A percentile compares a stretch with the other conserved stretches of the same genome.
phyloP scores from a whole-genome alignment of 1,140 invertebrate genomes.

The Drosophila gunungcola region DNA sequence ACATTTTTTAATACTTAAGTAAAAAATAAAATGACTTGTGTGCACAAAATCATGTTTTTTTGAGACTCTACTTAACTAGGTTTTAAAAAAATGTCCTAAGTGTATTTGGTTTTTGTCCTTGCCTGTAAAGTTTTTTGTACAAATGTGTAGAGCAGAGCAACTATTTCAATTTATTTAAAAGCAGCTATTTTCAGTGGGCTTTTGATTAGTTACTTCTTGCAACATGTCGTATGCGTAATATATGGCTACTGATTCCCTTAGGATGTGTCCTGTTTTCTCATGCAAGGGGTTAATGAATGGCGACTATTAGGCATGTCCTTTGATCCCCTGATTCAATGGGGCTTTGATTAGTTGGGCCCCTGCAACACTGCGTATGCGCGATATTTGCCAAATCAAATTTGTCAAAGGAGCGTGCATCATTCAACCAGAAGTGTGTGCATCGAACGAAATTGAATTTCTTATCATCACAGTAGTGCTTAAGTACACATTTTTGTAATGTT shows the following conservation, averaged over 20 bases:
- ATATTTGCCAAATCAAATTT: constrained; percentile 49
- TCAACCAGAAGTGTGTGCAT: constrained; percentile 29
- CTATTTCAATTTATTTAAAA: too few species aligned
- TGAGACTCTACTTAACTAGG: too few species aligned
- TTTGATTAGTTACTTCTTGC: constrained; percentile 4
- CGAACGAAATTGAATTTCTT: constrained; percentile 72
- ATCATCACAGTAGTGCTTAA: constrained; percentile 43
- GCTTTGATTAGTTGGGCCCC: constrained; percentile 5
- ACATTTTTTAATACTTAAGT: too few species aligned
- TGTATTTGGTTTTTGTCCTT: background rate
- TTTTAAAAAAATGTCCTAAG: background rate
- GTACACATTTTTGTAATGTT: constrained; percentile 20
- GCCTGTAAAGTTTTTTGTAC: too few species aligned
- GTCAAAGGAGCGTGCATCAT: constrained; percentile 39
- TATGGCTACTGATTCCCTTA: background rate
- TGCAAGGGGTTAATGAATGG: constrained; percentile 14
- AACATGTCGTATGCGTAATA: background rate
- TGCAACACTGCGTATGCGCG: constrained; percentile 40
- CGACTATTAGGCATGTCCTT: background rate
- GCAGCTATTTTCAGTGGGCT: background rate
- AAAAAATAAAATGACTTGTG: too few species aligned
- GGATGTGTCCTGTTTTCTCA: background rate
- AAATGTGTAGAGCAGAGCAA: too few species aligned
- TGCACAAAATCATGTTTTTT: background rate
- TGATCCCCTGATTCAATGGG: background rate